These are phyloP conservation scores for Leptura quadrifasciata DNA, from an alignment of 2,888 invertebrate genomes.

Conservation along the genomic window DNA sequence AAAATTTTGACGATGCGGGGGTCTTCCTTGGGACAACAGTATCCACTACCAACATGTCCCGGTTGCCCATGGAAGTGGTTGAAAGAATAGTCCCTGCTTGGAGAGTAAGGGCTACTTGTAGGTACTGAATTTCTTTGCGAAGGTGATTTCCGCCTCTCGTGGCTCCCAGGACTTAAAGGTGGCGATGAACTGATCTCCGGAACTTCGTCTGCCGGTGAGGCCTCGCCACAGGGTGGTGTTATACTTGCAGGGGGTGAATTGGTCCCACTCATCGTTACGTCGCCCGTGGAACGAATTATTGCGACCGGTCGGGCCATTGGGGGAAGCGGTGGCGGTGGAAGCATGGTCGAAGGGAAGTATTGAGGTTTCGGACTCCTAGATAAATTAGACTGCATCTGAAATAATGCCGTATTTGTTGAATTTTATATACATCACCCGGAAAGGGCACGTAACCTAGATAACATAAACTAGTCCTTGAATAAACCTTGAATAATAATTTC, in stretches of 20 bases:
- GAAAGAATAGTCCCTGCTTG: constrained; percentile 81
- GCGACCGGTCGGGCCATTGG: constrained; percentile 98
- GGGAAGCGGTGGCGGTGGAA: constrained; percentile 95
- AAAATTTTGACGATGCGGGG: constrained; percentile 24
- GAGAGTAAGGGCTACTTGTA: constrained; percentile 69
- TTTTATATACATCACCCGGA: not conserved
- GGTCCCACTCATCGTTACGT: constrained; percentile 77
- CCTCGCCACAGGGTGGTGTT: constrained; percentile 75
- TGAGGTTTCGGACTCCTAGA: constrained; percentile 86
- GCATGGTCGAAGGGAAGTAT: constrained; percentile 93
- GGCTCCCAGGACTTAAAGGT: constrained; percentile 71
- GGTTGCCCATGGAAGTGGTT: constrained; percentile 95
- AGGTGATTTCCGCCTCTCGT: constrained; percentile 71
- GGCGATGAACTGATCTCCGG: constrained; percentile 72
- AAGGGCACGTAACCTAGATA: no score
- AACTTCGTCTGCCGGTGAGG: constrained; percentile 71
- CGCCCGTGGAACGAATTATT: constrained; percentile 91
- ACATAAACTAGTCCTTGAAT: no score
- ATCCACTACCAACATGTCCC: constrained; percentile 81
- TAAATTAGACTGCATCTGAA: constrained; percentile 76
- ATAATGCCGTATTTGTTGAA: constrained; percentile 35
- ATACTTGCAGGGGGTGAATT: constrained; percentile 80
- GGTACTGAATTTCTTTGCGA: constrained; percentile 69
- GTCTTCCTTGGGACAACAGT: constrained; percentile 61
- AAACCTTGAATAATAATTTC: no score